These are phyloP conservation scores for Alentia gelatinosa DNA, from an alignment of 2,888 invertebrate genomes.

Conservation along the genomic window DNA sequence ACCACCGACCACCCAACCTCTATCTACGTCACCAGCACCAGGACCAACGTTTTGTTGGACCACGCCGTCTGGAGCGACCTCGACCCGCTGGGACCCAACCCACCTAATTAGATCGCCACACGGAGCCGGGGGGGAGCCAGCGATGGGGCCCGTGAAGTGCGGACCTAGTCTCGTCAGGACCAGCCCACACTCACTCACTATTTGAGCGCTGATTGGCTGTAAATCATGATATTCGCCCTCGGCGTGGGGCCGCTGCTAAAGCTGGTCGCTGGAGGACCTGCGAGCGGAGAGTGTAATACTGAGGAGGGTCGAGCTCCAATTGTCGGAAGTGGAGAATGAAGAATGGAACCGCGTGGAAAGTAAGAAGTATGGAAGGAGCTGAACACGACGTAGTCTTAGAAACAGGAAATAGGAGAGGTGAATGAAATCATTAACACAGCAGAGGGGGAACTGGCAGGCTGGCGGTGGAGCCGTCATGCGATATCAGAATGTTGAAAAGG, in stretches of 20 bases:
- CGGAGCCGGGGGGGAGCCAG: background rate
- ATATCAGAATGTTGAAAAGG: no score
- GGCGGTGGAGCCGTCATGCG: no score
- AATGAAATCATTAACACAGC: no score
- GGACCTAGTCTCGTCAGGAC: background rate
- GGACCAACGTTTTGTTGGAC: no score
- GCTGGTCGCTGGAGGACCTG: no score
- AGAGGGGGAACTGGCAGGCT: no score
- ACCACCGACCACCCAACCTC: no score
- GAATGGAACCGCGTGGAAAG: background rate
- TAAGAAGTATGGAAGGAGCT: background rate
- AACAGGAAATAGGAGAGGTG: no score
- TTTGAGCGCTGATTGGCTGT: background rate
- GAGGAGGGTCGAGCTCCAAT: background rate
- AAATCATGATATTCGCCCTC: background rate
- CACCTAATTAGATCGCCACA: background rate
- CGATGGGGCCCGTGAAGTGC: background rate
- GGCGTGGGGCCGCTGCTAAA: background rate
- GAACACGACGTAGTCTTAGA: no score
- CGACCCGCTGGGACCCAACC: background rate
- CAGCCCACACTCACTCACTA: background rate
- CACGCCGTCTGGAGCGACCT: no score
- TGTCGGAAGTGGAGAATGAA: background rate
- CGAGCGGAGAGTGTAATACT: background rate
- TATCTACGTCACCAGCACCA: no score